Evolutionary conservation across 2,113 vertebrate species (phyloP), one percentile per base, ranked within the genome.

Genomic region (Orthonyx spaldingii): DNA sequence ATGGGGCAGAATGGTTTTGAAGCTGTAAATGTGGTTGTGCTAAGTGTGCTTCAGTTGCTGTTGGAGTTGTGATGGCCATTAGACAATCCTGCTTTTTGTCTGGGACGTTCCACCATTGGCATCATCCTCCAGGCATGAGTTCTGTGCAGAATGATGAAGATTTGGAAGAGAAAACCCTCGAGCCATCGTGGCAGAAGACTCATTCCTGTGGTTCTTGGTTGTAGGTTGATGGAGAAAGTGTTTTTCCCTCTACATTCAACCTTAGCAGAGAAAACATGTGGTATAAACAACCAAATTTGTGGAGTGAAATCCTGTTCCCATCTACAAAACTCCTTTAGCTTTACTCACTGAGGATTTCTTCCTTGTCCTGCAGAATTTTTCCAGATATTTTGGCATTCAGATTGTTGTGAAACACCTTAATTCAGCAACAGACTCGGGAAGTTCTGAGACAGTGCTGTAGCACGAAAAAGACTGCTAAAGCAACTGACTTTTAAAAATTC

Each of bases 201-300:
- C n/a, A 39, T 65, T 65, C 20, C 24, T 6, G 0, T 41, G 21
- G 72, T 68, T 72, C 30, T 77, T 39, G 32, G 5, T 9, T 39
- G 26, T 41, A 50, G 20, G 13, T 50, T 70, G 42, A 19, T 53
- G n/a, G 21, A 52, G 59, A 69, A 84, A 42, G 17, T 56, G 24
- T 75, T 84, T 69, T 13, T 61, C 41, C 27, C 16, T 82, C 65
- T 64, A 18, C 14, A 3, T 56, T 65, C 46, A 60, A 11, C 28
- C 10, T 39, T 23, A 82, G 32, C 42, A 79, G 75, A 75, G 50
- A 50, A 56, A 77, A 49, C 0, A 0, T n/a, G 16, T 35, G n/a
- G 6, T 5, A 2, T 20, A 32, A 4, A 0, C 32, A 55, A 9
- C 32, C 3, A 49, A 41, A 77, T 11, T 26, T 42, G 11, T 4